Conservation (phyloP, 2,113 vertebrate genomes). For the Lucifuga dentata region DNA sequence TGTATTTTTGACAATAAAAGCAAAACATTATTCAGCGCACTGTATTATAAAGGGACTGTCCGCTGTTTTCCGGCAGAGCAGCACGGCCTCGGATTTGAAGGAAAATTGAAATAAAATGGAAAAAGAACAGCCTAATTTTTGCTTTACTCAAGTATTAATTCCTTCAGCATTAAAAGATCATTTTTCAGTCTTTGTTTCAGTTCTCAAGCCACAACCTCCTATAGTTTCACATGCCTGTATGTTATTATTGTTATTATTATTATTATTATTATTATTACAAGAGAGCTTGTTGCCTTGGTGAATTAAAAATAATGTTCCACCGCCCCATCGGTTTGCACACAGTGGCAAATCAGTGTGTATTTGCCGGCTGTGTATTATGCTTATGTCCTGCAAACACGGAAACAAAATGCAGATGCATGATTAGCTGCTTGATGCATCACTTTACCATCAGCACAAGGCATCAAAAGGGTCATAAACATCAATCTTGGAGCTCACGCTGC, state of each 20-base stretch:
- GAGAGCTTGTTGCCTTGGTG: conserved; percentile 53
- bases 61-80: too few relatives aligned
- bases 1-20: too few relatives aligned
- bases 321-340: conserved; percentile 20
- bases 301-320: conserved; percentile 34
- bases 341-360: conserved; percentile 30
- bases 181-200: background rate
- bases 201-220: background rate
- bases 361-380: conserved; percentile 21
- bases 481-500: too few relatives aligned
- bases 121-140: background rate
- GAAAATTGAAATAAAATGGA: too few relatives aligned
- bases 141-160: background rate
- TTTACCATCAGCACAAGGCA: background rate
- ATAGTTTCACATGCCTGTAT: conserved; percentile 39
- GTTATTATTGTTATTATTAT: too few relatives aligned
- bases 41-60: too few relatives aligned
- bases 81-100: too few relatives aligned
- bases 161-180: background rate
- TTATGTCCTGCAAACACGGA: conserved; percentile 1
- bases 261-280: conserved; percentile 31
- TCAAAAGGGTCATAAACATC: background rate
- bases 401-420: conserved; percentile 21
- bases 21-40: too few relatives aligned
- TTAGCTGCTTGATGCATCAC: conserved; percentile 18